These are phyloP conservation scores for Drosophila diplacantha DNA, from an alignment of 2,888 invertebrate genomes.

Conservation along the genomic window DNA sequence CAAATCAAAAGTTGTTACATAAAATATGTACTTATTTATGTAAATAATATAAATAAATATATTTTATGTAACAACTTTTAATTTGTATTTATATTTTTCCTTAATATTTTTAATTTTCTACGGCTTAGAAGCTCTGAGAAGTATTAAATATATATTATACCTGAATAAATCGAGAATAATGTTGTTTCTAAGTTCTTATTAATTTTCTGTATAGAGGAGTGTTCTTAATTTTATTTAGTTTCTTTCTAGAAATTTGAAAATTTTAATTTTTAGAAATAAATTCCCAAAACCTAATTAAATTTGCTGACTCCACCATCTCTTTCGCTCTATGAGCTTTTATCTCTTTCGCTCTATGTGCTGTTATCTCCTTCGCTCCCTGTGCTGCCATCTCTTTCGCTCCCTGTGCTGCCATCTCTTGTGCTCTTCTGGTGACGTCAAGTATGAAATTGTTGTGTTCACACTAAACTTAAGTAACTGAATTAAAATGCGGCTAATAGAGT, in stretches of 20 bases:
- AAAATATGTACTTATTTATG: too few relatives aligned
- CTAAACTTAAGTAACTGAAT: constrained; percentile 73
- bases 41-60: too few relatives aligned
- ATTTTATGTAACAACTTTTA: not conserved
- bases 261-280: not conserved
- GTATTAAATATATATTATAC: not conserved
- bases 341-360: not conserved
- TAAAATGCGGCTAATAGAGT: constrained; percentile 72
- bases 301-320: not conserved
- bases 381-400: not conserved
- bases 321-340: not conserved
- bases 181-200: not conserved
- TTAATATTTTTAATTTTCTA: not conserved
- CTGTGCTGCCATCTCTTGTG: not conserved
- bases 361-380: not conserved
- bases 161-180: not conserved
- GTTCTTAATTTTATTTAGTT: not conserved
- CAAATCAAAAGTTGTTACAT: too few relatives aligned
- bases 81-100: too few relatives aligned
- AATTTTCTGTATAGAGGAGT: too few relatives aligned
- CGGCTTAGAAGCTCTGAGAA: not conserved
- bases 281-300: not conserved
- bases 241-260: too few relatives aligned
- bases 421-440: constrained; percentile 48
- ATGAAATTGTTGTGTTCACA: constrained; percentile 71